These are phyloP conservation scores for Eristalinus aeneus DNA, from an alignment of 2,888 invertebrate species.

Conservation along the genomic window DNA sequence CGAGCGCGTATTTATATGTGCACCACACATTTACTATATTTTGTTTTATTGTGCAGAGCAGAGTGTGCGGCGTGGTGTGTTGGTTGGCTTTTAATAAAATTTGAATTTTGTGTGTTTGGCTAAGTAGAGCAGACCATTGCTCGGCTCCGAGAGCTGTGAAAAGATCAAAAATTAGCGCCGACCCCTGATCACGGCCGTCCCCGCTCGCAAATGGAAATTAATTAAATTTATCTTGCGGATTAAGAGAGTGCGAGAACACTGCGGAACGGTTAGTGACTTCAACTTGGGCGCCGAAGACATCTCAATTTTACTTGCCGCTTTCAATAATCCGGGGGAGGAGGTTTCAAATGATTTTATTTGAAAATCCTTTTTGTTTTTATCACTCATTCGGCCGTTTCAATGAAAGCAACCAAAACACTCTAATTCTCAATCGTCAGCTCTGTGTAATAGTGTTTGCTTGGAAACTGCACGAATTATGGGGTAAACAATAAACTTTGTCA, in stretches of 20 bases:
- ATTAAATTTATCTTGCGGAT: background rate
- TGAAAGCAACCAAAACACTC: background rate
- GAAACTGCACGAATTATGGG: background rate
- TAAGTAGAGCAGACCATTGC: background rate
- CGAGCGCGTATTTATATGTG: background rate
- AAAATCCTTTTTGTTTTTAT: background rate
- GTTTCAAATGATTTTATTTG: background rate
- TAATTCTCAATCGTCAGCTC: background rate
- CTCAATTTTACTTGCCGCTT: background rate
- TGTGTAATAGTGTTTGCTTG: background rate
- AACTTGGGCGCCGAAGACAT: background rate
- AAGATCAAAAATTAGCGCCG: background rate
- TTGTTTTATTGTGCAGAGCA: background rate
- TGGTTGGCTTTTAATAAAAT: background rate
- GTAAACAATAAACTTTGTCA: background rate
- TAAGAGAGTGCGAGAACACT: background rate
- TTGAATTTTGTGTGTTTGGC: background rate
- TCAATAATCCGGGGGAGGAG: background rate
- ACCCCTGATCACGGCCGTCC: background rate
- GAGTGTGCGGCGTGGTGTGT: background rate
- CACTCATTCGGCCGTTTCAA: constrained; percentile 33
- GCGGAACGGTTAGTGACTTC: background rate
- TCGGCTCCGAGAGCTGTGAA: background rate
- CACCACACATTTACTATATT: background rate
- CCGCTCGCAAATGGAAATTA: background rate